Evolutionary conservation across 2,888 invertebrate genomes (phyloP), one percentile per base, ranked within the genome.

Genomic region (Actias luna): DNA sequence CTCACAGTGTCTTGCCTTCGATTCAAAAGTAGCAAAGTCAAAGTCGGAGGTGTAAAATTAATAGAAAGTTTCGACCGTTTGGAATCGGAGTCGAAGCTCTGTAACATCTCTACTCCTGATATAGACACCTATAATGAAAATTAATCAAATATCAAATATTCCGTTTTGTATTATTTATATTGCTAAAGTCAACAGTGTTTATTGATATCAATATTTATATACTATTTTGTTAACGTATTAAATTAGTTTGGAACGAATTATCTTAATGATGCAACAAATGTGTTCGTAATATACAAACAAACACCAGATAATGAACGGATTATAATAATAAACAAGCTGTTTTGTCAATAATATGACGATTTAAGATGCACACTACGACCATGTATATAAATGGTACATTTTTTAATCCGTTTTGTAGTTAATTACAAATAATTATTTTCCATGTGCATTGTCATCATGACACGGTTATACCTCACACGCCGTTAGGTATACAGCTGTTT

Each of bases 131-230:
- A n/a, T n/a, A n/a, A n/a, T n/a, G n/a, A n/a, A n/a, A n/a, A n/a
- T n/a, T n/a, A n/a, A n/a, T 18, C 42, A 42, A 42, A 18, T 42
- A 8, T 50, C 25, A 50, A 25, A 50, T 22, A 10, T 14, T 16
- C 46, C 46, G 25, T 50, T 50, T 25, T 50, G 46, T 50, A 4
- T 36, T 63, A 22, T 59, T 63, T 52, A 42, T 63, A 52, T 52
- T 55, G 29, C 22, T 39, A 22, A 31, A 29, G 63, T 55, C 60
- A 59, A 62, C 29, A 35, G 29, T 62, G 27, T 58, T 62, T 62
- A 55, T 52, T 60, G 58, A 57, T 63, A 22, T 58, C 64, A 70
- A 73, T 68, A 70, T 63, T 65, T 63, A 61, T 65, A 60, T 39
- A 57, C 65, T 60, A 63, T 69, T 68, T 69, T 69, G 29, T 55